Base-by-base conservation (phyloP, 2,113 vertebrate species). In the Rhipidura dahli region DNA sequence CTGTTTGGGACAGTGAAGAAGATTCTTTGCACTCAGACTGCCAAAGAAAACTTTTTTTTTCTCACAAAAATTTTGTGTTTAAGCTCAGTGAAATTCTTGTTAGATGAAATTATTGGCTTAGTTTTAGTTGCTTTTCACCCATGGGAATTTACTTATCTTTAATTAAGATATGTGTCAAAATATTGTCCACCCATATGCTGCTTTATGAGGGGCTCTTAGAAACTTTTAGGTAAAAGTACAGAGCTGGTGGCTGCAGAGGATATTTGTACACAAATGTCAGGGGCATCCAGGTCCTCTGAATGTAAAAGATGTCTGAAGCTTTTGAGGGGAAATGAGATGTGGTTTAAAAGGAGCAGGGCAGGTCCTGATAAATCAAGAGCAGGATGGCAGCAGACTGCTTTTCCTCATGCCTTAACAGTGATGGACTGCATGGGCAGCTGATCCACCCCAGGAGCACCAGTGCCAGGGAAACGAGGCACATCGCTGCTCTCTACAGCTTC, bases 51-150 rank as follows among this genome's bases (percentile, higher is more conserved):
- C 7, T 68, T 78, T 31, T 30, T 30, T 73, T 22, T 7, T 39
- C 37, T 85, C 56, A 63, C 7, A 85, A 87, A 45, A 3, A 4
- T 30, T 66, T 4, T 60, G 13, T 68, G 23, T 49, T 91, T 57
- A 70, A 87, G 13, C 4, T 65, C 64, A 77, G 16, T n/a, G 14
- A 91, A 86, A 73, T 57, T 83, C 37, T 59, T 64, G 4, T 44
- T 75, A 39, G 10, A 59, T 44, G 1, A 91, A 93, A 70, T 50
- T 70, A 61, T 23, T 84, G 28, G 7, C 1, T 2, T 3, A 28
- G 13, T 6, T 3, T 40, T 59, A 10, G 23, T 6, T 26, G 37
- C 61, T 83, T 42, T 18, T 1, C 0, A 3, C 15, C 9, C 9
- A 9, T 13, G 31, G n/a, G 19, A 68, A 78, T 84, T 59, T 51